Base-by-base conservation (phyloP, 2,113 vertebrate genomes). In the Nerophis ophidion region DNA sequence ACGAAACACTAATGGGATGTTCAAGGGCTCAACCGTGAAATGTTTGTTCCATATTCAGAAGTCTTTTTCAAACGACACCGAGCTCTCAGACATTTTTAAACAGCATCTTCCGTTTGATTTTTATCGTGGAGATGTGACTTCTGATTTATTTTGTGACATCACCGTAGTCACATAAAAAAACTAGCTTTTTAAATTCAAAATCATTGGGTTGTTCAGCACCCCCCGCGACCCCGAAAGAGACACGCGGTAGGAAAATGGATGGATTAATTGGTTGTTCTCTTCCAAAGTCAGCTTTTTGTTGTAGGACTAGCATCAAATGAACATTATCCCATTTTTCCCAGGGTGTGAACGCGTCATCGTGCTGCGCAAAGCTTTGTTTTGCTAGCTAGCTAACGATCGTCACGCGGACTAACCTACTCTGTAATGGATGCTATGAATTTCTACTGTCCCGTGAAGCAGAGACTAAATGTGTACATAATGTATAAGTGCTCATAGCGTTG, bases 391-490 rank as follows among this genome's bases (percentile, higher is more conserved):
- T 50, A 65, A 50, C 46, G 12, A 54, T 65, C 48, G 48, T 63
- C 48, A 60, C 76, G 64, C 74, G 79, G 77, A 84, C 75, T 48
- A 74, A 85, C 71, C 45, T 54, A 34, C 35, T 68, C 55, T 58
- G 82, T 81, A 78, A 84, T 78, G 61, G 4, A 66, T 71, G 68
- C 72, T 71, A 48, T 74, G 74, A 85, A 77, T 86, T 84, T 85
- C 84, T 88, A 83, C 86, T 88, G 82, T 82, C 79, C 34, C 86
- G 81, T 68, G 69, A 80, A 78, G 74, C 80, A 84, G 81, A 84
- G 79, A 88, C 84, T 88, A 88, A 26, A 87, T 83, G 61, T 88
- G 86, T 88, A 88, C 82, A 88, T 88, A 88, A 68, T 88, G 84
- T 88, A 86, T 87, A 87, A 85, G 84, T 86, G 76, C 71, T 74